These are phyloP conservation scores for Azemiops feae DNA, from an alignment of 2,113 vertebrate species.

Conservation along the genomic window DNA sequence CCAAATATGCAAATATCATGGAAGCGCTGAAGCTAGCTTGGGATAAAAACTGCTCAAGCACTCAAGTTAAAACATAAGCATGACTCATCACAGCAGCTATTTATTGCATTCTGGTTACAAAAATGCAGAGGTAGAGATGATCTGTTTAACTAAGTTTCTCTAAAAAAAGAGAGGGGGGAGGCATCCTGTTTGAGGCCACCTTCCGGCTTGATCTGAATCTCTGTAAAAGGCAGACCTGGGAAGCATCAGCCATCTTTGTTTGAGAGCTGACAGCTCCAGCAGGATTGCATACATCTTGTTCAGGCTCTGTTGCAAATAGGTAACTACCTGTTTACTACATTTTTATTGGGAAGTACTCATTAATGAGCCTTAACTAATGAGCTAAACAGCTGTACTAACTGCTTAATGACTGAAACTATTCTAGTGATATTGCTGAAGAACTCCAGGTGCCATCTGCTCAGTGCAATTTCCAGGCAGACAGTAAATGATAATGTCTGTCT, in stretches of 20 bases:
- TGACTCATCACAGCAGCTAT: constrained; percentile 17
- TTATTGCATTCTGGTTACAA: not conserved
- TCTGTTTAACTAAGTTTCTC: not conserved
- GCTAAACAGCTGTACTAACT: not conserved
- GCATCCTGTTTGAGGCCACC: not conserved
- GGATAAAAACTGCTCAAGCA: not conserved
- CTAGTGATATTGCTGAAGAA: not conserved
- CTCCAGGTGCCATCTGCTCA: not conserved
- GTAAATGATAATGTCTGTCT: not conserved
- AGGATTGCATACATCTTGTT: not conserved
- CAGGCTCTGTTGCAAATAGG: not conserved
- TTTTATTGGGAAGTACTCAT: not conserved
- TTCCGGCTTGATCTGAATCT: not conserved
- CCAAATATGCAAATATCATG: not conserved
- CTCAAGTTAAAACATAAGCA: not conserved
- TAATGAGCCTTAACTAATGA: not conserved
- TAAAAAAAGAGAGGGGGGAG: no score
- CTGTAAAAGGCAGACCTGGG: no score
- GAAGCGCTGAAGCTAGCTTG: not conserved
- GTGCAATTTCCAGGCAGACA: not conserved
- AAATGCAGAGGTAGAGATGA: not conserved
- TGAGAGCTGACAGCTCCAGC: not conserved
- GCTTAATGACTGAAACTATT: not conserved
- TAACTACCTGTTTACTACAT: not conserved
- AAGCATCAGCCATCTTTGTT: not conserved